Conservation (phyloP, 1,140 invertebrate genomes). For the Berghia stephanieae region DNA sequence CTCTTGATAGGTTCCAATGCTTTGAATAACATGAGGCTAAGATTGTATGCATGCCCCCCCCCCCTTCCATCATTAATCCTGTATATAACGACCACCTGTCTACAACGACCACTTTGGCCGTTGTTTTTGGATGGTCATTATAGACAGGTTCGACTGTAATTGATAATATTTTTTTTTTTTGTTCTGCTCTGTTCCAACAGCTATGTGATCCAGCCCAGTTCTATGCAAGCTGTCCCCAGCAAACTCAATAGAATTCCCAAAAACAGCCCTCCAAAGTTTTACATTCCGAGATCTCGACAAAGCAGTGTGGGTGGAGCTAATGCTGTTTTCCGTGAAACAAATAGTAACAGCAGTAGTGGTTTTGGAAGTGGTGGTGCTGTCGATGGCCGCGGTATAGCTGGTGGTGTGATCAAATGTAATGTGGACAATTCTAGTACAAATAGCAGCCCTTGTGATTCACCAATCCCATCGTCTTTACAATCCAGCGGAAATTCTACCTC, state of each 20-base stretch:
- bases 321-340: too few species aligned
- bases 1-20: too few species aligned
- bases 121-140: too few species aligned
- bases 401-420: background rate
- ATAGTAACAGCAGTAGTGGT: too few species aligned
- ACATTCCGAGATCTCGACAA: background rate
- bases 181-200: constrained; percentile 36
- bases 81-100: too few species aligned
- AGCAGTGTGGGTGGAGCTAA: too few species aligned
- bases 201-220: constrained; percentile 58
- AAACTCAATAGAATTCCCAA: constrained; percentile 32
- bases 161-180: background rate
- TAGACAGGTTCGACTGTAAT: too few species aligned
- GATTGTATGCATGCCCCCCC: background rate
- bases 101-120: too few species aligned
- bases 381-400: background rate
- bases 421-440: too few species aligned
- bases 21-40: too few species aligned
- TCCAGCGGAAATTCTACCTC: background rate
- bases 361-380: too few species aligned
- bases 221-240: constrained; percentile 56
- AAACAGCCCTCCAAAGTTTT: background rate
- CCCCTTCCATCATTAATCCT: too few species aligned
- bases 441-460: background rate
- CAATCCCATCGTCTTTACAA: background rate